Evolutionary conservation across 2,113 vertebrate genomes (phyloP), one percentile per base, ranked within the genome.

Genomic region (Ia io): DNA sequence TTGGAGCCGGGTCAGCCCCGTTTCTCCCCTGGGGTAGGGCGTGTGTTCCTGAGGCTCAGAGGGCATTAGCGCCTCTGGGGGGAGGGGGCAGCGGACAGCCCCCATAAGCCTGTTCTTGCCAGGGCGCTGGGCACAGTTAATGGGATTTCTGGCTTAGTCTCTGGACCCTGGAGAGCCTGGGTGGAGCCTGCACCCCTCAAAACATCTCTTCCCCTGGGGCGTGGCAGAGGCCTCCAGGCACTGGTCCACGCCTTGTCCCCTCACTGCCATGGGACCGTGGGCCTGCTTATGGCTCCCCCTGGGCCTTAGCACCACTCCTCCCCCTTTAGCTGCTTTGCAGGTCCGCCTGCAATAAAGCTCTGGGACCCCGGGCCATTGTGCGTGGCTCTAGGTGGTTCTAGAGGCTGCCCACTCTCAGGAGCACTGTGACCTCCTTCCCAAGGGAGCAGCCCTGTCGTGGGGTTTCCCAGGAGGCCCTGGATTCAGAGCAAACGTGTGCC

Each of bases 71-170:
- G 0, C 59, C 61, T 85, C 69, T 18, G 17, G 51, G 87, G 17
- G 71, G 67, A 92, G 85, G 61, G 93, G 71, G 53, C 82, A 77
- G 70, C 22, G 83, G 83, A 92, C 80, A 91, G 67, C 42, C 69
- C 25, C 84, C 83, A 42, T 61, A 82, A 95, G 71, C 63, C 70
- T 96, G 65, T 32, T 44, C 51, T 32, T 9, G 0, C 6, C 16
- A 78, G 69, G 69, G 78, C 32, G 17, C 28, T 69, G 76, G 93
- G 40, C 56, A 89, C 73, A 82, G 84, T 95, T 96, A 97, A 97
- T 97, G 92, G 65, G 94, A 97, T 97, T 93, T 90, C 80, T 32
- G 10, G 88, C 83, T 96, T 96, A 96, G 77, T 53, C 69, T 91
- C 37, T 37, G 28, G 82, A 40, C 5, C 30, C 44, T 37, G 25